These are phyloP conservation scores for Drosophila mettleri DNA, from an alignment of 2,888 invertebrate genomes.

Conservation along the genomic window DNA sequence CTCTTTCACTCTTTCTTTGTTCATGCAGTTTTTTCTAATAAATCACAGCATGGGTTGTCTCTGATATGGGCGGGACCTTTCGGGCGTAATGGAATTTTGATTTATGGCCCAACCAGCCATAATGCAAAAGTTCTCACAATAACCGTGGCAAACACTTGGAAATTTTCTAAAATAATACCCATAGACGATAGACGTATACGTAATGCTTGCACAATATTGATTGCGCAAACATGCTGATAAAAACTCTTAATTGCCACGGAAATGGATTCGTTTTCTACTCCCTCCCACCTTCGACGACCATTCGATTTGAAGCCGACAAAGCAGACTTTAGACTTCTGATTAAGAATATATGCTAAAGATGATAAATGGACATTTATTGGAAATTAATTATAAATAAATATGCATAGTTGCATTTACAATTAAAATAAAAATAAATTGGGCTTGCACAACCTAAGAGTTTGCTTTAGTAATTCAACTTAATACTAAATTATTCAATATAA, in stretches of 20 bases:
- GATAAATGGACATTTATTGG: too few relatives aligned
- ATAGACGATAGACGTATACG: slow-evolving; percentile 51
- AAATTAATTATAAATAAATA: too few relatives aligned
- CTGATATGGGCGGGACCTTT: slow-evolving; percentile 82
- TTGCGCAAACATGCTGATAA: slow-evolving; percentile 23
- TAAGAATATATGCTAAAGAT: too few relatives aligned
- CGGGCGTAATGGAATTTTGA: slow-evolving; percentile 84
- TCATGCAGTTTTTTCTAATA: slow-evolving; percentile 74
- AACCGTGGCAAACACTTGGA: slow-evolving; percentile 55
- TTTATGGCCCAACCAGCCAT: slow-evolving; percentile 81
- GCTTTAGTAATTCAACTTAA: too few relatives aligned
- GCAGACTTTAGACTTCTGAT: too few relatives aligned
- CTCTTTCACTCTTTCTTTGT: slow-evolving; percentile 26
- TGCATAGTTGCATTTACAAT: too few relatives aligned
- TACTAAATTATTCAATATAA: too few relatives aligned
- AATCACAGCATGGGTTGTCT: slow-evolving; percentile 84
- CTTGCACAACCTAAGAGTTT: too few relatives aligned
- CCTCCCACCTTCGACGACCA: neutral
- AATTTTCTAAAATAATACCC: slow-evolving; percentile 55
- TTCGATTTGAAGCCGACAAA: neutral
- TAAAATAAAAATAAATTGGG: too few relatives aligned
- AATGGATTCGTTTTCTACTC: neutral
- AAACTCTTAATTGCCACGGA: slow-evolving; percentile 6
- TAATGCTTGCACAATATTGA: slow-evolving; percentile 48
- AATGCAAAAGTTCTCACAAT: slow-evolving; percentile 82